A percentile compares a stretch with the other conserved stretches of the same genome.
Evolutionary conservation across 2,888 invertebrate species (phyloP).

Genomic region (Stratiomys singularior): DNA sequence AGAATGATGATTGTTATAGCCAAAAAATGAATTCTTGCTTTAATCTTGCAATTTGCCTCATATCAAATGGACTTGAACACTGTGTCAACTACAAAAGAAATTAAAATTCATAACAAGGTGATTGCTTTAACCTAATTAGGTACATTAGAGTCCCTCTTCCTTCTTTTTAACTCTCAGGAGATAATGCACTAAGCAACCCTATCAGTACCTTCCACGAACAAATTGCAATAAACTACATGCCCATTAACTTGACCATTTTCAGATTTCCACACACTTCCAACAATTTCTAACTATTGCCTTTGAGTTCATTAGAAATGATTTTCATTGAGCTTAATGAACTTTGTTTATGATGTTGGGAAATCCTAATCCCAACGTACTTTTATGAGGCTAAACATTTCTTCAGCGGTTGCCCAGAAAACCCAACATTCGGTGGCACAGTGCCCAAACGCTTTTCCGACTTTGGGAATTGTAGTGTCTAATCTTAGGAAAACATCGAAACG

Average conservation of each 20-base stretch:
- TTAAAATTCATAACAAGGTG: no score
- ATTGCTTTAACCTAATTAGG: no score
- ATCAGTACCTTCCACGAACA: background rate
- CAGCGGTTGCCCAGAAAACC: background rate
- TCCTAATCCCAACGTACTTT: constrained; percentile 9
- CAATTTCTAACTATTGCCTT: background rate
- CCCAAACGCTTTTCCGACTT: background rate
- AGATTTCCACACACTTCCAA: background rate
- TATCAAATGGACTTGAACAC: no score
- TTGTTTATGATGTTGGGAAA: constrained; percentile 4
- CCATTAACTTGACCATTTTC: constrained; percentile 7
- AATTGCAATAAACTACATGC: constrained; percentile 4
- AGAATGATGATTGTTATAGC: no score
- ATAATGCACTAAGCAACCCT: background rate
- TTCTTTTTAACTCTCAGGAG: background rate
- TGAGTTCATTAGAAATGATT: background rate
- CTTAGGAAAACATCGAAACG: constrained; percentile 43
- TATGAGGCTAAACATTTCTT: constrained; percentile 8
- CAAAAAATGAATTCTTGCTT: no score
- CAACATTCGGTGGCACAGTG: no score
- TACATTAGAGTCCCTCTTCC: background rate
- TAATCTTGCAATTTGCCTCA: no score
- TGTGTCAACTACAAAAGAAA: no score
- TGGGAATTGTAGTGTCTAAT: constrained; percentile 18
- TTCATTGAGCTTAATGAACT: constrained; percentile 41